A percentile compares a stretch with the other conserved stretches of the same genome.
These are phyloP conservation scores for Bombyx mandarina DNA, from an alignment of 1,140 invertebrate genomes.

Conservation along the genomic window DNA sequence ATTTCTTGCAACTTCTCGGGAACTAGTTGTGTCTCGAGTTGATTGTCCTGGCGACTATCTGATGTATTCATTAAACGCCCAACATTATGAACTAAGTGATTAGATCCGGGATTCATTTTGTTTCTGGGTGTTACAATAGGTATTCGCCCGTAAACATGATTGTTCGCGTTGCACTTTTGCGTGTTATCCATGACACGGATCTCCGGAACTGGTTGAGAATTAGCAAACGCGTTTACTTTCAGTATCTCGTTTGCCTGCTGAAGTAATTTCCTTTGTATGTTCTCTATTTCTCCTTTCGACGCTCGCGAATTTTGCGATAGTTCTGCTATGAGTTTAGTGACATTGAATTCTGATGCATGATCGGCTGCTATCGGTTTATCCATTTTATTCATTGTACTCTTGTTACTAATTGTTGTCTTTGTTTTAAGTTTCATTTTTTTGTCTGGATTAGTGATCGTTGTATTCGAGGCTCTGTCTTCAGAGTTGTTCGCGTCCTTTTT, in stretches of 20 bases:
- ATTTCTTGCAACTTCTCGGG: constrained; percentile 52
- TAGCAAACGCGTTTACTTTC: constrained; percentile 55
- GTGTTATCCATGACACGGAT: constrained; percentile 39
- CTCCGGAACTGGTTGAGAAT: constrained; percentile 24
- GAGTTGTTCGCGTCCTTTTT: constrained; percentile 40
- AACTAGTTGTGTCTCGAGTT: constrained; percentile 51
- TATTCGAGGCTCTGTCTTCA: constrained; percentile 30
- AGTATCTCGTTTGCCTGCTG: constrained; percentile 61
- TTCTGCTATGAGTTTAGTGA: constrained; percentile 56
- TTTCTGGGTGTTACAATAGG: constrained; percentile 29
- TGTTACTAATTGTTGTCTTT: constrained; percentile 17
- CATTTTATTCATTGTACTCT: constrained; percentile 22
- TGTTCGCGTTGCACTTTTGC: constrained; percentile 34
- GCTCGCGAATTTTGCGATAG: constrained; percentile 55
- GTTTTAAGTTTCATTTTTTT: constrained; percentile 50
- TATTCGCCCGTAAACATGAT: constrained; percentile 39
- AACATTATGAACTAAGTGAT: constrained; percentile 15
- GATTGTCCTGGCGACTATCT: constrained; percentile 18
- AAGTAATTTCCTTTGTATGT: constrained; percentile 51
- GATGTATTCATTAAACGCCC: constrained; percentile 16
- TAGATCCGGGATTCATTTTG: constrained; percentile 10
- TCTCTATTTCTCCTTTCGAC: constrained; percentile 56
- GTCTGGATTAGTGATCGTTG: constrained; percentile 50
- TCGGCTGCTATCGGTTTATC: constrained; percentile 21
- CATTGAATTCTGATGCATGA: constrained; percentile 44